Evolutionary conservation across 2,113 vertebrate species (phyloP), one percentile per base, ranked within the genome.

Genomic region (Stegostoma tigrinum): DNA sequence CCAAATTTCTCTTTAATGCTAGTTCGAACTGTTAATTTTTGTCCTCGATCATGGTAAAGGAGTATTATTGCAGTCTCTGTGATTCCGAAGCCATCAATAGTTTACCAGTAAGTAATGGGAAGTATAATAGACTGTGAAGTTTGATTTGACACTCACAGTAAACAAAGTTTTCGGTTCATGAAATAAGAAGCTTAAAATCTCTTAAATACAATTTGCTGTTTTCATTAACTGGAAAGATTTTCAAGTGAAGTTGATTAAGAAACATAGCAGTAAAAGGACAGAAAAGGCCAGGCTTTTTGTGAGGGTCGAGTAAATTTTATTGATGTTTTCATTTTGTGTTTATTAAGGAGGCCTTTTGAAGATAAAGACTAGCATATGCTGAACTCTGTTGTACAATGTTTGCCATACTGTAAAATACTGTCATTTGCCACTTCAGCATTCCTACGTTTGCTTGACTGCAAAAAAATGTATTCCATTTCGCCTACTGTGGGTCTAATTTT

Each of bases 271-370:
- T 61, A 61, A 87, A 86, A 27, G 85, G 8, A 24, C 24, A 61
- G 52, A 89, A 89, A 89, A 89, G 24, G 34, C 52, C 52, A 89
- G 12, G 24, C 12, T 87, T 87, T 87, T 87, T 52, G 30, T 87
- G 85, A 87, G 86, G 55, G 27, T 61, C 30, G 34, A 89, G 61
- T 89, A 89, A 34, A 61, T 61, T 61, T 61, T 89, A 48, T 34
- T 89, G 86, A 89, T 61, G 86, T 89, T 89, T 89, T 89, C 55
- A 89, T 89, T 24, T 61, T 55, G 86, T 61, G 27, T 61, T 89
- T 61, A 52, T 89, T 61, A 89, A 89, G 52, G 48, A 89, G 34
- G 45, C 85, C 85, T 52, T 45, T 52, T 45, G 27, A 48, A 87
- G 52, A 61, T 89, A 55, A 89, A 89, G 86, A 34, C 48, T 55